Base-by-base conservation (phyloP, 2,888 invertebrate species). In the Cephus pygmeus region DNA sequence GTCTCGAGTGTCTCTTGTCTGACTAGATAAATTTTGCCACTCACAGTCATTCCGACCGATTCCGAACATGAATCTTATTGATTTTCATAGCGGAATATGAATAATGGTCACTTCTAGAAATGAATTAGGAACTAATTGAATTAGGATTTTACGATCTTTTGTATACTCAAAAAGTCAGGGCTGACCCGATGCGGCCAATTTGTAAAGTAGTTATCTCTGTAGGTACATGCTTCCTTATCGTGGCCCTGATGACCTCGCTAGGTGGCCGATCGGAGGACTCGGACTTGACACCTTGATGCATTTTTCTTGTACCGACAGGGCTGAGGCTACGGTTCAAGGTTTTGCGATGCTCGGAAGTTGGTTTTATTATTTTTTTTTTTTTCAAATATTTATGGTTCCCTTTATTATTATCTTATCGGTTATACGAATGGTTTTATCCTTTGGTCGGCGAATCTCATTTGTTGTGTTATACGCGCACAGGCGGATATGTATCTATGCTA, bases 261-360 rank as follows among this genome's bases (percentile, higher is more conserved):
- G 56, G 23, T 56, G 33, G 31, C 79, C 69, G 71, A 79, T 76
- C 15, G 71, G 69, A 75, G 75, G 75, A 79, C 75, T 83, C 71
- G 33, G 31, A 31, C 71, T 83, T 82, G 82, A 85, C 83, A 81
- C 87, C 88, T 88, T 88, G 87, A 80, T 86, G 86, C 82, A 86
- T 87, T 88, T 88, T 88, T 88, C 84, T 84, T 80, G 83, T 83
- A 81, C 80, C 85, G 79, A 77, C 76, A 12, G 77, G 81, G 77
- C 83, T 85, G 82, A 81, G 83, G 80, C 80, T 82, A 77, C 79
- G 83, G 81, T 83, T 85, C 85, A 87, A 87, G 86, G 84, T 23
- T 23, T 40, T 12, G 40, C 4, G 40, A 9, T 83, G 84, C 69
- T 82, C 82, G 85, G 85, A 86, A 86, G 81, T 82, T 74, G 71